Evolutionary conservation across 2,888 invertebrate genomes (phyloP), one percentile per base, ranked within the genome.

Genomic region (Caenorhabditis zanzibari): DNA sequence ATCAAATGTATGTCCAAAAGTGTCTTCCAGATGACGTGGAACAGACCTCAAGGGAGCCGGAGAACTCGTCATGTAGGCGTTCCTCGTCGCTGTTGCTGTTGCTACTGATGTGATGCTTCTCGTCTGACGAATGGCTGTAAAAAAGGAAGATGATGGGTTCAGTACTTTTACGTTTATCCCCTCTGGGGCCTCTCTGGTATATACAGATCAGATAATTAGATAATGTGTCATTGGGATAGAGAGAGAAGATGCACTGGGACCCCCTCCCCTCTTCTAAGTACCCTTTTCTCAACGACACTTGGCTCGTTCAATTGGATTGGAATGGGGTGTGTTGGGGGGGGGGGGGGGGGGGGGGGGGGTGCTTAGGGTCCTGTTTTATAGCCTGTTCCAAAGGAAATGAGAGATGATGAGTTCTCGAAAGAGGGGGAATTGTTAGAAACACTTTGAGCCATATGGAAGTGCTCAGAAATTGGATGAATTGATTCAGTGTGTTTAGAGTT

Each of bases 41-140:
- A 28, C 38, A 35, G 59, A 84, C 87, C 86, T 89, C 89, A 19
- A 89, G 85, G 69, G 87, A 87, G 32, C 88, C 88, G 56, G 87
- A 87, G 47, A 89, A 81, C 58, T 89, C 89, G 75, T 88, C 87
- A 69, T 83, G 77, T 56, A 88, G 59, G 54, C 84, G 76, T 66
- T 79, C 80, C 35, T 88, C 88, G 19, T 88, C 88, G 56, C 69
- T 66, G 44, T 22, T 52, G 47, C 52, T 49, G 41, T 28, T 52
- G 47, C 49, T 66, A 54, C 24, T 73, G 61, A 26, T 52, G 58
- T 77, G 69, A 63, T 79, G 63, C 38, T 83, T 79, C 49, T 80
- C 84, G 32, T 80, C 73, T n/a, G 75, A 52, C 16, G 63, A 79
- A 44, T 83, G 72, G 24, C 81, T 82, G 75, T 49, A 52, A 64